These are phyloP conservation scores for Drosophila neocordata DNA, from an alignment of 1,140 invertebrate genomes.

Conservation along the genomic window DNA sequence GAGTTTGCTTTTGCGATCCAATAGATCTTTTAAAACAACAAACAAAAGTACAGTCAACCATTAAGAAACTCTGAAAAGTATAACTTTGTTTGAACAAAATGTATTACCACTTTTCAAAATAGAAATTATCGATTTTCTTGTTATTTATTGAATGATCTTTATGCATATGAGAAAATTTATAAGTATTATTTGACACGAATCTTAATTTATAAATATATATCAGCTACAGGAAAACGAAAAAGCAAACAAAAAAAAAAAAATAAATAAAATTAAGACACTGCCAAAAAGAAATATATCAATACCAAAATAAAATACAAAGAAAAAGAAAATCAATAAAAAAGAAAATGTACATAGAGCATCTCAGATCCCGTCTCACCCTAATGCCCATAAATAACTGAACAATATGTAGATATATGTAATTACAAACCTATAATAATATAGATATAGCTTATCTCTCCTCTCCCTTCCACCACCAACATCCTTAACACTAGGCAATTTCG, in stretches of 20 bases:
- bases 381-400: conserved; percentile 16
- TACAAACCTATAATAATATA: not conserved
- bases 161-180: too few relatives aligned
- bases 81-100: too few relatives aligned
- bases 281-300: conserved; percentile 38
- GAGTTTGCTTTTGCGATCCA: too few relatives aligned
- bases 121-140: too few relatives aligned
- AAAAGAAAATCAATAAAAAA: conserved; percentile 19
- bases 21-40: too few relatives aligned
- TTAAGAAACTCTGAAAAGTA: too few relatives aligned
- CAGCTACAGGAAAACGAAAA: not conserved
- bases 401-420: conserved; percentile 26
- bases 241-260: conserved; percentile 31
- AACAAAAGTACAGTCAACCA: too few relatives aligned
- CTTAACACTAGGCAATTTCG: not conserved
- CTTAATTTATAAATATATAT: conserved; percentile 6
- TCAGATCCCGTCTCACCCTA: conserved; percentile 25
- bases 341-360: conserved; percentile 42
- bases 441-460: conserved; percentile 16
- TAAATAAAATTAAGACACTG: conserved; percentile 53
- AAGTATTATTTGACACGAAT: not conserved
- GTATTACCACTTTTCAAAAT: too few relatives aligned
- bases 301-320: conserved; percentile 22
- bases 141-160: too few relatives aligned
- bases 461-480: conserved; percentile 9